Evolutionary conservation across 2,888 invertebrate genomes (phyloP), one percentile per base, ranked within the genome.

Genomic region (Caradrina clavipalpis): DNA sequence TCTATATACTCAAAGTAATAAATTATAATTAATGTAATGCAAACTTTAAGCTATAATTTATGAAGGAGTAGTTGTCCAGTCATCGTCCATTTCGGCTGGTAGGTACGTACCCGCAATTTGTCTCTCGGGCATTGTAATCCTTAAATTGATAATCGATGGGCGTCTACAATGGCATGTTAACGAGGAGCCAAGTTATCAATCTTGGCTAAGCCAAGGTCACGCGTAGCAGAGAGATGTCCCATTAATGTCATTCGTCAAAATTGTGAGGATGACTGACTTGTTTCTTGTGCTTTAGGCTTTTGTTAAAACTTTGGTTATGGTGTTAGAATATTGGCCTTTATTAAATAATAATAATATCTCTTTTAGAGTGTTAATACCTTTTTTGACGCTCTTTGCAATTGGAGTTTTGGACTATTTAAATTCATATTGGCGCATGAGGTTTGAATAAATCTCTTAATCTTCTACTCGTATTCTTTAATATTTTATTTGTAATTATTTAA

Each of bases 71-170:
- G 60, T 73, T 76, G 65, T 76, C 80, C 76, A 83, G 82, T 85
- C 86, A 87, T 86, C 83, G 88, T 87, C 83, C 86, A 80, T 81
- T 85, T 83, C 69, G 80, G 81, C 72, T 85, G 69, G 55, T 26
- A 66, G 70, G 74, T 74, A 49, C 21, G 73, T 78, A 70, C 78
- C 85, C 85, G 83, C 86, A 91, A 91, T 91, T 91, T 91, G 92
- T 91, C 91, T 88, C 86, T 60, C 61, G 79, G 84, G 86, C 83
- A 85, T 88, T 89, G 85, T 90, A 85, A 88, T 87, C 86, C 87
- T 87, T 86, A 91, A 92, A 93, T 91, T 92, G 89, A 91, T 92
- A 92, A 92, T 91, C 91, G 90, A 91, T 90, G 89, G 87, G 83
- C 85, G 83, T 78, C 82, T 85, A 91, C 89, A 90, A 90, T 87